These are phyloP conservation scores for Pteropus alecto DNA, from an alignment of 2,113 vertebrate species.

Conservation along the genomic window DNA sequence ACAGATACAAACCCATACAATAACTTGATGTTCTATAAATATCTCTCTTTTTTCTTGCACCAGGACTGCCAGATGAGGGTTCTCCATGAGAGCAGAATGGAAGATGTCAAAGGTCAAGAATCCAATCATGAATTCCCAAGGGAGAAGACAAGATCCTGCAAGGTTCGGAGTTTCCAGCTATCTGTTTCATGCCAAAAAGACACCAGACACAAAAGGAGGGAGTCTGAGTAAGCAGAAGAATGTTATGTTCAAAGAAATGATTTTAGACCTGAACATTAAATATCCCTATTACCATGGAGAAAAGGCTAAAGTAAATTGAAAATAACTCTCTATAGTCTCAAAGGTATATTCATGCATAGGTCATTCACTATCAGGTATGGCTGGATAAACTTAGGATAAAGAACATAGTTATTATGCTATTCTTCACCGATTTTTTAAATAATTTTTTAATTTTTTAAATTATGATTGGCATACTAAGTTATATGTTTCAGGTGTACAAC, in stretches of 20 bases:
- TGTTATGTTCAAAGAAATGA: slow-evolving; percentile 39
- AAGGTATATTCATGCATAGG: background rate
- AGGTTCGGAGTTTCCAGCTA: background rate
- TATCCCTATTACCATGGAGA: background rate
- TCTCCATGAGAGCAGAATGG: background rate
- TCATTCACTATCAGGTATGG: background rate
- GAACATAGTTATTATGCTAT: background rate
- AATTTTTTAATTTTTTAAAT: too few relatives aligned
- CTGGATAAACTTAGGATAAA: background rate
- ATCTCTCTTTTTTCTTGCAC: background rate
- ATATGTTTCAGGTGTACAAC: too few relatives aligned
- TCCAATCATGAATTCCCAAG: slow-evolving; percentile 23
- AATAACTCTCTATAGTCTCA: slow-evolving; percentile 29
- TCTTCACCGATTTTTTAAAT: background rate
- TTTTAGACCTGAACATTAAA: background rate
- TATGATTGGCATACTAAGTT: too few relatives aligned
- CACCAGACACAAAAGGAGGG: background rate
- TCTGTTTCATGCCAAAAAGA: slow-evolving; percentile 30
- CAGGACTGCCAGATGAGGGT: background rate
- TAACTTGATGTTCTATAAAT: slow-evolving; percentile 38
- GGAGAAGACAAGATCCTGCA: background rate
- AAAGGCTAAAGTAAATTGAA: background rate
- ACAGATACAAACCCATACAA: slow-evolving; percentile 22
- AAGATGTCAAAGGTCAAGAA: slow-evolving; percentile 7
- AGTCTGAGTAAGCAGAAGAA: background rate